A percentile compares a stretch with the other conserved stretches of the same genome.
Evolutionary conservation across 1,140 invertebrate genomes (phyloP).

Genomic region (Galendromus occidentalis): DNA sequence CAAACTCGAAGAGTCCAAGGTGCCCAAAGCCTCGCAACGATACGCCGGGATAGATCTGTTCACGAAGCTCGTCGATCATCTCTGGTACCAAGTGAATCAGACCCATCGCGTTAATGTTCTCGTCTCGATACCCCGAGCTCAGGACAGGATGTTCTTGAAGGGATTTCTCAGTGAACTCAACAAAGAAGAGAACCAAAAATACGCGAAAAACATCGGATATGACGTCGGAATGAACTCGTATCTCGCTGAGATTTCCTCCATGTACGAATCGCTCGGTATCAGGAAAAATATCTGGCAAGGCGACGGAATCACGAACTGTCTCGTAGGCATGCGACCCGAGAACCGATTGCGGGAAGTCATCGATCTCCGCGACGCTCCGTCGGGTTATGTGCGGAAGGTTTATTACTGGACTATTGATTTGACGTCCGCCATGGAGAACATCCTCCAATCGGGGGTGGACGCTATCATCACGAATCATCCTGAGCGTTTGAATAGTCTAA

Average conservation of each 20-base stretch:
- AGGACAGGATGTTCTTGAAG: conserved; percentile 17
- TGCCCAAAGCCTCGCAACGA: conserved; percentile 15
- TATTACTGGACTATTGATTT: conserved; percentile 23
- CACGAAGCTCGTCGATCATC: conserved; percentile 15
- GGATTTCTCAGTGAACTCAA: conserved; percentile 10
- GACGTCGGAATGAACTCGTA: conserved; percentile 18
- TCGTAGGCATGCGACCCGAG: conserved; percentile 12
- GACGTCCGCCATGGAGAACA: conserved; percentile 10
- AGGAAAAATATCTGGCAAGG: conserved; percentile 21
- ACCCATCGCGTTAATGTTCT: conserved; percentile 13
- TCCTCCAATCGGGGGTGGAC: conserved; percentile 14
- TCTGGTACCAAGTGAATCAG: conserved; percentile 15
- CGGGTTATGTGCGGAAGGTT: conserved; percentile 15
- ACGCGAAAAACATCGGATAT: conserved; percentile 15
- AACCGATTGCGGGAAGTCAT: conserved; percentile 8
- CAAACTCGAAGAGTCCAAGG: conserved; percentile 18
- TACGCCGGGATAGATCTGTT: conserved; percentile 19
- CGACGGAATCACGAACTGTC: conserved; percentile 22
- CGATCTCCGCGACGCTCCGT: background rate
- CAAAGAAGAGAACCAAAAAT: background rate
- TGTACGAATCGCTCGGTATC: conserved; percentile 11
- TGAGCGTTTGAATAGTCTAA: conserved; percentile 13
- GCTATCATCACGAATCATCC: conserved; percentile 18
- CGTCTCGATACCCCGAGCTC: conserved; percentile 15
- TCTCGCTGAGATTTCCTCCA: conserved; percentile 4